phyloP scores from a whole-genome alignment of 2,797 vertebrate genomes.

The Sebastiscus albofasciatus region DNA sequence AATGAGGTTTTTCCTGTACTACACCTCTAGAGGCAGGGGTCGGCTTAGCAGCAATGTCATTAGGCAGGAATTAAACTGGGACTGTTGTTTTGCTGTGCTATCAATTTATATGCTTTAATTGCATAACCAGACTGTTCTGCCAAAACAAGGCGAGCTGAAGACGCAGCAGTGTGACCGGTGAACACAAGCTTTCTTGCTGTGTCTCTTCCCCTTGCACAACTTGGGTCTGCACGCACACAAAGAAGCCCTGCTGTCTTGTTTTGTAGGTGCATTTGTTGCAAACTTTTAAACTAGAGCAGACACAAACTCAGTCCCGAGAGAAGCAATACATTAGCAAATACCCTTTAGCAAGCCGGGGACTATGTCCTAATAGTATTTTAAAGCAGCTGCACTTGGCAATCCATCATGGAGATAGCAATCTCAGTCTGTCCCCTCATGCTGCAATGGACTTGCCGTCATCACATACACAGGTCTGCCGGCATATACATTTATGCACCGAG shows the following conservation, averaged over 20 bases:
- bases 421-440: conserved; percentile 41
- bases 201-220: conserved; percentile 3
- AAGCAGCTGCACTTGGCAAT: conserved; percentile 71
- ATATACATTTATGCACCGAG: conserved; percentile 32
- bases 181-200: conserved; percentile 1
- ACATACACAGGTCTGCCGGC: conserved; percentile 25
- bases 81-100: conserved; percentile 76
- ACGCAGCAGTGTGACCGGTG: conserved; percentile 31
- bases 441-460: conserved; percentile 47
- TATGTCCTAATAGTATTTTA: conserved; percentile 74
- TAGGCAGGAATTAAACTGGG: conserved; percentile 79
- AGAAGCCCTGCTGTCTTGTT: conserved; percentile 20
- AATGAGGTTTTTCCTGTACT: conserved; percentile 79
- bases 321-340: conserved; percentile 57
- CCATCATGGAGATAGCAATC: conserved; percentile 83
- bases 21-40: conserved; percentile 76
- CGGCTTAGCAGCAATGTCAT: conserved; percentile 78
- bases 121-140: conserved; percentile 64
- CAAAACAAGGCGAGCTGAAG: conserved; percentile 50
- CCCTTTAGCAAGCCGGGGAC: conserved; percentile 50
- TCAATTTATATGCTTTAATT: conserved; percentile 82
- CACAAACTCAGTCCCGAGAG: conserved; percentile 58
- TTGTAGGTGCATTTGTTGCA: conserved; percentile 41
- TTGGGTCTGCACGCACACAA: background rate
- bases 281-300: conserved; percentile 67